Evolutionary conservation across 1,140 invertebrate genomes (phyloP).

Genomic region (Sarcophaga peregrina): DNA sequence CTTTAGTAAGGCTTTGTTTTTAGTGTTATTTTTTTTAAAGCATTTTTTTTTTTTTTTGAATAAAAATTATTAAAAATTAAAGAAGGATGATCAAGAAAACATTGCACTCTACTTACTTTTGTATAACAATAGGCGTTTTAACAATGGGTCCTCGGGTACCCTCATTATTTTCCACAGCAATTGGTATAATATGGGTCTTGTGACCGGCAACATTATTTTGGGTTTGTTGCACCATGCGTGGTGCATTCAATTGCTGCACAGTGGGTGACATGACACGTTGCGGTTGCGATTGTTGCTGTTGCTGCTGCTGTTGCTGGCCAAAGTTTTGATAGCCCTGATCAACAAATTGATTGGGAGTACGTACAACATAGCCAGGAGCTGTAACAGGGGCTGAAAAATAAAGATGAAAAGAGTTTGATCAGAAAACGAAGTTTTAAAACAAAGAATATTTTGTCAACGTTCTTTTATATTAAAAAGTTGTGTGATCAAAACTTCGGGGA

Average conservation of each 20-base stretch:
- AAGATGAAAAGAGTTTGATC: not conserved
- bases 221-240: conserved; percentile 44
- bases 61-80: not conserved
- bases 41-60: not conserved
- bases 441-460: too few species aligned
- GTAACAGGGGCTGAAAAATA: not conserved
- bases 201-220: conserved; percentile 47
- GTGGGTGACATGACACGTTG: conserved; percentile 52
- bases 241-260: conserved; percentile 48
- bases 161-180: conserved; percentile 53
- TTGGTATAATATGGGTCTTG: conserved; percentile 60
- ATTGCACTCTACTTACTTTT: conserved; percentile 58
- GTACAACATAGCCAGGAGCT: conserved; percentile 46
- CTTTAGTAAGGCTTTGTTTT: conserved; percentile 8
- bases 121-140: conserved; percentile 60
- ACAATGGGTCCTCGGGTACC: conserved; percentile 59
- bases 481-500: too few species aligned
- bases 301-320: conserved; percentile 45
- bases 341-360: conserved; percentile 67
- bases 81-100: not conserved
- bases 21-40: not conserved
- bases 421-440: too few species aligned
- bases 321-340: conserved; percentile 66
- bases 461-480: too few species aligned
- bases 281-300: conserved; percentile 22